These are phyloP conservation scores for Coelopa frigida DNA, from an alignment of 1,140 invertebrate species.

Conservation along the genomic window DNA sequence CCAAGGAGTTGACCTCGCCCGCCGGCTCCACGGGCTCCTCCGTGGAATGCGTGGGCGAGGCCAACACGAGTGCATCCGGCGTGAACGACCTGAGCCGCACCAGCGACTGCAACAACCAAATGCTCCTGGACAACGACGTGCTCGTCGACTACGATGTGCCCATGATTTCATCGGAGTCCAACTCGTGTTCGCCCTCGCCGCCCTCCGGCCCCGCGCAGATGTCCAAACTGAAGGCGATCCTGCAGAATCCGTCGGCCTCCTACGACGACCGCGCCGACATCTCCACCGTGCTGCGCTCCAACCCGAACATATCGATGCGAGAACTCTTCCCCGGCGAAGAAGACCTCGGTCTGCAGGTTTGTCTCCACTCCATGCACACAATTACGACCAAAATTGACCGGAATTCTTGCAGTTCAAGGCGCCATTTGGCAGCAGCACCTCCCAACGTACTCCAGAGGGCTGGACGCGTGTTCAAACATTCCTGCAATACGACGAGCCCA, in stretches of 20 bases:
- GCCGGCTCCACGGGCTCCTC: slow-evolving; percentile 10
- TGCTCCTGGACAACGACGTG: not conserved
- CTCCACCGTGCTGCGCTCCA: slow-evolving; percentile 54
- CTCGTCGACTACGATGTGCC: slow-evolving; percentile 21
- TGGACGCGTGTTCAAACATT: slow-evolving; percentile 73
- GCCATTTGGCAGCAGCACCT: slow-evolving; percentile 34
- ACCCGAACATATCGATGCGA: slow-evolving; percentile 71
- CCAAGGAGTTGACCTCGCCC: slow-evolving; percentile 11
- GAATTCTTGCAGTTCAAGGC: slow-evolving; percentile 59
- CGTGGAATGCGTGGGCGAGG: slow-evolving; percentile 10
- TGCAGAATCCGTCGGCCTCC: slow-evolving; percentile 18
- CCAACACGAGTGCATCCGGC: not conserved
- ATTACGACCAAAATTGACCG: not conserved
- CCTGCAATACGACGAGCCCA: slow-evolving; percentile 74
- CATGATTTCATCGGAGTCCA: slow-evolving; percentile 4
- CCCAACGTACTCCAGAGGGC: slow-evolving; percentile 58
- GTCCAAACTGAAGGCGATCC: slow-evolving; percentile 37
- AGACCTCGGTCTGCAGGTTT: slow-evolving; percentile 67
- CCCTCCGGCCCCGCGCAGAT: slow-evolving; percentile 22
- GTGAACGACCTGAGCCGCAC: not conserved
- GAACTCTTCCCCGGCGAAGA: slow-evolving; percentile 72
- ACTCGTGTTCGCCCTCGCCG: slow-evolving; percentile 24
- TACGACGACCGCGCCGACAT: slow-evolving; percentile 33
- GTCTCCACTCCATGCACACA: no score
- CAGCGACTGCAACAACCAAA: slow-evolving; percentile 9